Evolutionary conservation across 1,140 invertebrate genomes (phyloP).

Genomic region (Lineus longissimus): DNA sequence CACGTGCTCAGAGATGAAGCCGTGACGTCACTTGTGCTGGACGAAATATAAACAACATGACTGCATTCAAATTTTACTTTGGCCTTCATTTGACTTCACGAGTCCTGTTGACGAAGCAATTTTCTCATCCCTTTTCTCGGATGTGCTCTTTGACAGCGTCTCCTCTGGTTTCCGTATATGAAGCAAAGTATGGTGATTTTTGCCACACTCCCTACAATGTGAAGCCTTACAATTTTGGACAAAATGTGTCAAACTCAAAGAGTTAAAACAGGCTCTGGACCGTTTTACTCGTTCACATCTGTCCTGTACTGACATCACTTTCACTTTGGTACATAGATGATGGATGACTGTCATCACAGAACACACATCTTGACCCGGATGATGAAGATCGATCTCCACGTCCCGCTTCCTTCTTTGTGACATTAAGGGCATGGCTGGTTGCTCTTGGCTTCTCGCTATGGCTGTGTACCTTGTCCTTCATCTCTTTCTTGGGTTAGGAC

Average conservation of each 20-base stretch:
- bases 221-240: background rate
- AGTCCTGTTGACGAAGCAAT: background rate
- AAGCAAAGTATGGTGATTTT: background rate
- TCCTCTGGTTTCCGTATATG: background rate
- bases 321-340: background rate
- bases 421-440: background rate
- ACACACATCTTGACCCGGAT: background rate
- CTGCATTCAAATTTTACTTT: background rate
- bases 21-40: too few species aligned
- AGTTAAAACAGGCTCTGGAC: background rate
- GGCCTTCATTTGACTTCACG: background rate
- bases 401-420: background rate
- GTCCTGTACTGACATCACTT: background rate
- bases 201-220: background rate
- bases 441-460: background rate
- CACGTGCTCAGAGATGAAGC: too few species aligned
- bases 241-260: too few species aligned
- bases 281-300: background rate
- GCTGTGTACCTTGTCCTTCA: background rate
- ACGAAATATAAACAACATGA: too few species aligned
- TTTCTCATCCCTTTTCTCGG: background rate
- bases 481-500: background rate
- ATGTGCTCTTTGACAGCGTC: background rate
- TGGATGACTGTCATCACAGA: conserved; percentile 1
- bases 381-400: too few species aligned